Evolutionary conservation across 2,113 vertebrate species (phyloP), one percentile per base, ranked within the genome.

Genomic region (Chiloscyllium plagiosum): DNA sequence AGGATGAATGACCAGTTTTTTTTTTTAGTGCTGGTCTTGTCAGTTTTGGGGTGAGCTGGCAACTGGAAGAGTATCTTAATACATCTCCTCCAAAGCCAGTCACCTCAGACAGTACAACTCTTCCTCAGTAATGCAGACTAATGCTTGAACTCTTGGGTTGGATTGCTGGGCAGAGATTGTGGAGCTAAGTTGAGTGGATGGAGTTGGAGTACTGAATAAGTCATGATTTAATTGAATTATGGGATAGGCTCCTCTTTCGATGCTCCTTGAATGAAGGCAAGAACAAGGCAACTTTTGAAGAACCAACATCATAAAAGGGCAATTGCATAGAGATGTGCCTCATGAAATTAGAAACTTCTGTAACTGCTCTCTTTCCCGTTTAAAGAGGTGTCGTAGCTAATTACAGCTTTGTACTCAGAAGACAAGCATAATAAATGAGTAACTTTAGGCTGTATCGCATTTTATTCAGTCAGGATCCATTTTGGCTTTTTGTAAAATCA

Each of bases 391-490:
- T 66, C 33, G 37, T 7, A 33, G 33, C 20, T 68, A 93, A 93
- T 93, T 93, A n/a, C 61, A 22, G 89, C 61, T 66, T 92, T 19
- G 7, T 33, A 93, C 52, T 90, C 15, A n/a, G 26, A 93, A 42
- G 61, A 37, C 61, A 37, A 66, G 89, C 66, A 68, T 37, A 93
- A 93, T 93, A 37, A 66, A 93, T 37, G 56, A 66, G n/a, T 20
- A 92, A 92, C 33, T 66, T 66, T 5, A 22, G n/a, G 15, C 29
- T 66, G 61, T 6, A 10, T 93, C 37, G n/a, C 33, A 2, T 93
- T 66, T 68, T 93, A 93, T 66, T 93, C 33, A 93, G 89, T 93
- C 89, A 42, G 89, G 89, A 93, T 66, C 61, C 89, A 93, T 93
- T 93, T 68, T 93, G 56, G 33, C 61, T 93, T 93, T 93, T 68